Base-by-base conservation (phyloP, 2,113 vertebrate genomes). In the Malurus elegans region DNA sequence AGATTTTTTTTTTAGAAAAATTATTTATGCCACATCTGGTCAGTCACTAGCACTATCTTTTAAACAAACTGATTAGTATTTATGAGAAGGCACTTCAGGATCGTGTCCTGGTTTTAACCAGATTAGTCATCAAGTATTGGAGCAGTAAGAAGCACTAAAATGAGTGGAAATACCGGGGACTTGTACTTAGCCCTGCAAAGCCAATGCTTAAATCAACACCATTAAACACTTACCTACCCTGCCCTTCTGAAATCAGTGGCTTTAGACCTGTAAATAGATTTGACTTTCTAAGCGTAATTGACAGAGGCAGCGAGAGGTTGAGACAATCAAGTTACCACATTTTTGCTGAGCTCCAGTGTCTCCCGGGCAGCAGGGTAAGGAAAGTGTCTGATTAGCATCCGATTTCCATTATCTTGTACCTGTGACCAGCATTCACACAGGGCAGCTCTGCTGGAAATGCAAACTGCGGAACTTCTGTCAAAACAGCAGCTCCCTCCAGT, bases 251-350 rank as follows among this genome's bases (percentile, higher is more conserved):
- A 94, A 66, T 92, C 71, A 31, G 58, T 54, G 47, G 50, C 71
- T 92, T 97, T 50, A 76, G 58, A 47, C 54, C 42, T 73, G 32
- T 54, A 58, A 86, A 90, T 36, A 65, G 67, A 48, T 94, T 86
- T 62, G 66, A 73, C 79, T 93, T 92, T 62, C 54, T 89, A 73
- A 67, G 45, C 32, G 50, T 86, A 79, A 93, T 69, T 92, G 92
- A 58, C 74, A 88, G 64, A 88, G 75, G 29, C 57, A 60, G 45
- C 10, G 58, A 79, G 71, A 90, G 45, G 31, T 48, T 60, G 61
- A 92, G 45, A 34, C 62, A 86, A 62, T 82, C 62, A 25, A 61
- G 50, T 76, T 94, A 56, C 14, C 71, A 38, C 31, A 4, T 50
- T 93, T 86, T 45, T 86, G 88, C 92, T 90, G 75, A 95, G 51